These are phyloP conservation scores for Epirrhoe alternata DNA, from an alignment of 2,888 invertebrate genomes.

Conservation along the genomic window DNA sequence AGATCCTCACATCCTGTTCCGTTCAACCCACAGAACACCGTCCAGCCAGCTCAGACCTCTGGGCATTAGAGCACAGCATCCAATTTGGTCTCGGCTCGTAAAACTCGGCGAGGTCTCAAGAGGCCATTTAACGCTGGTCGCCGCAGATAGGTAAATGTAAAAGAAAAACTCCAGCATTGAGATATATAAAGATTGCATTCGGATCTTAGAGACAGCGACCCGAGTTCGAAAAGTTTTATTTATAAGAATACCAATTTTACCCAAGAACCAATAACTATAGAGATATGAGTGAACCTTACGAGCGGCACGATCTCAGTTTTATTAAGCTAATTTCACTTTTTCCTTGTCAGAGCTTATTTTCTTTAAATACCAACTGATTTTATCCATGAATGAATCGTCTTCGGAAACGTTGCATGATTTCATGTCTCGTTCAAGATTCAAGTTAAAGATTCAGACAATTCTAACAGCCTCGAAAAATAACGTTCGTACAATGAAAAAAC, in stretches of 20 bases:
- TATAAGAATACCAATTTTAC: conserved; percentile 9
- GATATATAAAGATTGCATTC: conserved; percentile 42
- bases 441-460: no score
- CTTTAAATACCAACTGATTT: not conserved
- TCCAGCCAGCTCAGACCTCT: conserved; percentile 40
- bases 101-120: conserved; percentile 40
- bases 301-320: conserved; percentile 1
- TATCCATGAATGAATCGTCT: not conserved
- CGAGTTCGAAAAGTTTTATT: conserved; percentile 18
- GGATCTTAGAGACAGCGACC: conserved; percentile 24
- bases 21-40: conserved; percentile 38
- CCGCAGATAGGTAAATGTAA: conserved; percentile 46
- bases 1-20: conserved; percentile 45
- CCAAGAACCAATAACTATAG: conserved; percentile 8
- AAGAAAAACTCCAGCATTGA: conserved; percentile 42
- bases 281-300: conserved; percentile 4
- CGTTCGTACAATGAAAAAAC: no score
- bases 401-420: no score
- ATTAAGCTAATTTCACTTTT: conserved; percentile 1
- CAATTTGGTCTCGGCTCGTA: conserved; percentile 45
- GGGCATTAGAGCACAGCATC: conserved; percentile 37
- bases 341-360: not conserved
- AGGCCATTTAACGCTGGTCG: conserved; percentile 47
- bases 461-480: no score
- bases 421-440: no score